Conservation (phyloP, 2,888 invertebrate genomes). For the Xanthia icteritia region DNA sequence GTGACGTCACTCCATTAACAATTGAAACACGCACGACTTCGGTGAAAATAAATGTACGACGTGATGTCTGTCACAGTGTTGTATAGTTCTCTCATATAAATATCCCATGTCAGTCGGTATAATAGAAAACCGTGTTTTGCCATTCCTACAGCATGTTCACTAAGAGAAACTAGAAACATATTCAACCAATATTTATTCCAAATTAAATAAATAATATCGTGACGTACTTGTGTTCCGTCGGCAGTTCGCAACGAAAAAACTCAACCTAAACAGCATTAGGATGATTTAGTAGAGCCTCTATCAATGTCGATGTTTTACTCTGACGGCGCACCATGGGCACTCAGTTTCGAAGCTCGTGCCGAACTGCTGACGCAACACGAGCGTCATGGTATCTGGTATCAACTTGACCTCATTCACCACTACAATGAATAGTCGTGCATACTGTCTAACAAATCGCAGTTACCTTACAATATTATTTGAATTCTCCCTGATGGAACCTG, state of each 20-base stretch:
- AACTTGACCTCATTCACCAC: background rate
- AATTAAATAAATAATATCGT: no score
- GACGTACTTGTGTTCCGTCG: no score
- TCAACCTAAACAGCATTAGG: no score
- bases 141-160: background rate
- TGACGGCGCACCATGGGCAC: background rate
- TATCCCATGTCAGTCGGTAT: constrained; percentile 17
- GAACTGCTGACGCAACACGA: background rate
- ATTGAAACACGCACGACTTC: constrained; percentile 51
- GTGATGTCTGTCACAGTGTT: constrained; percentile 20
- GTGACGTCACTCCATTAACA: constrained; percentile 55
- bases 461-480: background rate
- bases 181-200: background rate
- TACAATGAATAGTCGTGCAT: background rate
- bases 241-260: no score
- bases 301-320: background rate
- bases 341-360: background rate
- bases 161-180: constrained; percentile 2
- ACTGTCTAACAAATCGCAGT: background rate
- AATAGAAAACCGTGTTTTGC: constrained; percentile 21
- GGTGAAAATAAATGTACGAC: constrained; percentile 41
- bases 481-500: background rate
- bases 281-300: background rate
- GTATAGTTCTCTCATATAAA: constrained; percentile 29
- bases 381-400: background rate